Percentiles rank a stretch among this genome's conserved stretches.
Evolutionary conservation across 2,113 vertebrate species (phyloP).

Genomic region (Indicator indicator): DNA sequence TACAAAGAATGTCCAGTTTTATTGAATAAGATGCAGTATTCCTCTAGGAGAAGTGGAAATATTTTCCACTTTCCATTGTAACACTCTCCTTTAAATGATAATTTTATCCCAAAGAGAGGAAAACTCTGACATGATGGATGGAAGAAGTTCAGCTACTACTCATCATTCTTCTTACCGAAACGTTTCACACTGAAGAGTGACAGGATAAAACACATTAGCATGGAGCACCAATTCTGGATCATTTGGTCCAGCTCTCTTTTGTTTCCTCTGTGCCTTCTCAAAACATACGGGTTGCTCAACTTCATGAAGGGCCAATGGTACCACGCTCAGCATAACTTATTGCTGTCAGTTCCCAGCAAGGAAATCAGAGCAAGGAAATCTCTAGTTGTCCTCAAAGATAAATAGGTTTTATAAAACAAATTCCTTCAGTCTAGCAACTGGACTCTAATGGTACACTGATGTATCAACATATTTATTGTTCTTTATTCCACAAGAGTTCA

Average conservation of each 20-base stretch:
- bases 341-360: background rate
- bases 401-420: background rate
- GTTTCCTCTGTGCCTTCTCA: background rate
- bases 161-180: background rate
- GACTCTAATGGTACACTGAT: background rate
- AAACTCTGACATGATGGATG: background rate
- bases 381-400: background rate
- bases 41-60: background rate
- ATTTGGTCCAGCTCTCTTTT: background rate
- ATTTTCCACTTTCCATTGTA: background rate
- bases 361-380: background rate
- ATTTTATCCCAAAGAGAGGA: background rate
- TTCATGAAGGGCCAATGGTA: background rate
- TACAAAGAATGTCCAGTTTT: background rate
- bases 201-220: background rate
- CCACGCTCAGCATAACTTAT: background rate
- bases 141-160: background rate
- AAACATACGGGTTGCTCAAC: background rate
- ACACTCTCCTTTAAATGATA: background rate
- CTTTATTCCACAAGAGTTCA: background rate
- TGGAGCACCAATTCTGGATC: background rate
- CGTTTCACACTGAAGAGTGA: background rate
- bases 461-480: background rate
- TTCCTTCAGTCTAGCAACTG: background rate
- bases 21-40: background rate